Base-by-base conservation (phyloP, 2,888 invertebrate genomes). In the Achlya flavicornis region DNA sequence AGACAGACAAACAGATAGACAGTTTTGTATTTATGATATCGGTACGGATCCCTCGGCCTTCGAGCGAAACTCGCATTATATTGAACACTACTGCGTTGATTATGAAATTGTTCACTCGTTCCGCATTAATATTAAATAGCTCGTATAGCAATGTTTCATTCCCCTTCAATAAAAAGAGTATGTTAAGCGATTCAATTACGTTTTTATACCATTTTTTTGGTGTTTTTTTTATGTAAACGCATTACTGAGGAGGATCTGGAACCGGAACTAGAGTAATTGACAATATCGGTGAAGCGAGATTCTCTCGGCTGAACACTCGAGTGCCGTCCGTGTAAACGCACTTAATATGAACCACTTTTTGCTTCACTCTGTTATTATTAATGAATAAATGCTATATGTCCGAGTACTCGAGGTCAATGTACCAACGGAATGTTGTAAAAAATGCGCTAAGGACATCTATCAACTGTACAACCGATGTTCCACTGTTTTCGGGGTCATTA, bases 401-500 rank as follows among this genome's bases (percentile, higher is more conserved):
- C 84, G 85, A 88, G 87, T 90, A 87, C 84, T 76, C 80, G 88
- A 88, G 93, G 91, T 92, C 92, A 89, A 91, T 72, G 91, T 74
- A 85, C 92, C 82, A 74, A 71, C 69, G 87, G 91, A 90, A 91
- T 92, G 91, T 84, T 87, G 84, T 89, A 91, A 93, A 93, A 92
- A 92, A 89, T 88, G 81, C 83, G 85, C 82, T 88, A 90, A 91
- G 90, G 90, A 92, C 90, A 88, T 84, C 85, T 88, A 86, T 86
- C 85, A 85, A 82, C 79, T 78, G 79, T 81, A 78, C 76, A 80
- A 79, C 66, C 79, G 80, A 81, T 80, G 80, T 80, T 84, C 77
- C 77, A 79, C 75, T 81, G 81, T 76, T 76, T 75, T 75, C 74
- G 80, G 74, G 82, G 83, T 87, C 84, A 85, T 87, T 85, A 85